Evolutionary conservation across 2,888 invertebrate species (phyloP).

Genomic region (Anoplius nigerrimus): DNA sequence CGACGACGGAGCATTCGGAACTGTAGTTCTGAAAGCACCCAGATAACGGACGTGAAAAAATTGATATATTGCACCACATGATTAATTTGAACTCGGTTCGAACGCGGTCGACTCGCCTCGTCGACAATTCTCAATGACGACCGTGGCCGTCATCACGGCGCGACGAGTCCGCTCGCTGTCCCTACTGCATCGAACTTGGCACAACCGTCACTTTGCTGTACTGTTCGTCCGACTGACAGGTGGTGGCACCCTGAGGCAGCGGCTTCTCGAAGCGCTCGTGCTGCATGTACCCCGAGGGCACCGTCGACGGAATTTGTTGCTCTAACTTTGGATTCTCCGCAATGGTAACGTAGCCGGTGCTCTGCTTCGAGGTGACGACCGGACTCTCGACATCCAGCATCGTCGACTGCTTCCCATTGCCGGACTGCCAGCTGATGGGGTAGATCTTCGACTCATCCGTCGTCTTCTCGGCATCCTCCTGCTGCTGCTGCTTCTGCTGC

Average conservation of each 20-base stretch:
- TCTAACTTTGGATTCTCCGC: constrained; percentile 53
- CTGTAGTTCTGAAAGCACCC: constrained; percentile 38
- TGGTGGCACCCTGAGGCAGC: constrained; percentile 35
- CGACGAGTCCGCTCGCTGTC: constrained; percentile 18
- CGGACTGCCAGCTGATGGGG: constrained; percentile 51
- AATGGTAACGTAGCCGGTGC: constrained; percentile 64
- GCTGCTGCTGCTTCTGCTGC: constrained; percentile 39
- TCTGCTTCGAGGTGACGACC: constrained; percentile 38
- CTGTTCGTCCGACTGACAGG: constrained; percentile 60
- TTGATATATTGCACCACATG: constrained; percentile 37
- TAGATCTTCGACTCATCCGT: constrained; percentile 44
- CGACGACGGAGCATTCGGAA: constrained; percentile 20
- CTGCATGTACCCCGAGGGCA: constrained; percentile 52
- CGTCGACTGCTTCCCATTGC: constrained; percentile 17
- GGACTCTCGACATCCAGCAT: constrained; percentile 33
- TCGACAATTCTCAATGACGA: constrained; percentile 15
- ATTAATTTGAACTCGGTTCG: constrained; percentile 14
- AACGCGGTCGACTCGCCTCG: constrained; percentile 7
- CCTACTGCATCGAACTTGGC: constrained; percentile 64
- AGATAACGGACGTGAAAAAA: constrained; percentile 28
- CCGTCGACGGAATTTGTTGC: constrained; percentile 37
- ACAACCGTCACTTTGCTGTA: constrained; percentile 70
- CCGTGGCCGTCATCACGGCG: constrained; percentile 31
- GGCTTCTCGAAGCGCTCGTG: constrained; percentile 60
- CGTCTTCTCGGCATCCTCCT: constrained; percentile 38